A percentile compares a stretch with the other conserved stretches of the same genome.
Conservation (phyloP, 2,113 vertebrate species). For the Pandion haliaetus region DNA sequence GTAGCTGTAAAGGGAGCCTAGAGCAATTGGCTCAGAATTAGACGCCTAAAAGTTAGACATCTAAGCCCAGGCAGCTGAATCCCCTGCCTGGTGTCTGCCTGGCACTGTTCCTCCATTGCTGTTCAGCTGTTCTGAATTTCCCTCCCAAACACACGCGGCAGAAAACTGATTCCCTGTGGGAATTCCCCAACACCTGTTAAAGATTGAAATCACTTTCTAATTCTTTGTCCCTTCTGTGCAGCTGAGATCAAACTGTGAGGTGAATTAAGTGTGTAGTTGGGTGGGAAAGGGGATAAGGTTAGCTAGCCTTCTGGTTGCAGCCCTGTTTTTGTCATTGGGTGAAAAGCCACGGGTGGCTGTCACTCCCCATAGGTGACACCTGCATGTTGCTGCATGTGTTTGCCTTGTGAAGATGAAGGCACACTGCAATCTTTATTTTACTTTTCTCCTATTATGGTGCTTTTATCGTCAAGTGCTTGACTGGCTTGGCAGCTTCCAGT, state of each 20-base stretch:
- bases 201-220: background rate
- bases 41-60: background rate
- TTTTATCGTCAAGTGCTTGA: background rate
- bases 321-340: background rate
- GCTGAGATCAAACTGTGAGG: background rate
- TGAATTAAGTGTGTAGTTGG: background rate
- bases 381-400: background rate
- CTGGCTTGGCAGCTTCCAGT: background rate
- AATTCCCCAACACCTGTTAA: background rate
- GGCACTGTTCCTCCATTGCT: background rate
- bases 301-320: background rate
- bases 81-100: slow-evolving; percentile 12
- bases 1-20: slow-evolving; percentile 21
- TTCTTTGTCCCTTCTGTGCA: background rate
- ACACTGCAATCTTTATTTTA: background rate
- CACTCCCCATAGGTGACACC: background rate
- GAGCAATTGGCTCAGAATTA: slow-evolving; percentile 18
- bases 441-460: background rate
- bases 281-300: background rate
- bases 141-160: background rate
- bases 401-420: background rate
- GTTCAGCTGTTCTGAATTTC: background rate
- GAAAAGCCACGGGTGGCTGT: background rate
- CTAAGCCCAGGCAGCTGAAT: background rate
- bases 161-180: background rate